Evolutionary conservation across 1,140 invertebrate genomes (phyloP), one percentile per base, ranked within the genome.

Genomic region (Onthophagus taurus): DNA sequence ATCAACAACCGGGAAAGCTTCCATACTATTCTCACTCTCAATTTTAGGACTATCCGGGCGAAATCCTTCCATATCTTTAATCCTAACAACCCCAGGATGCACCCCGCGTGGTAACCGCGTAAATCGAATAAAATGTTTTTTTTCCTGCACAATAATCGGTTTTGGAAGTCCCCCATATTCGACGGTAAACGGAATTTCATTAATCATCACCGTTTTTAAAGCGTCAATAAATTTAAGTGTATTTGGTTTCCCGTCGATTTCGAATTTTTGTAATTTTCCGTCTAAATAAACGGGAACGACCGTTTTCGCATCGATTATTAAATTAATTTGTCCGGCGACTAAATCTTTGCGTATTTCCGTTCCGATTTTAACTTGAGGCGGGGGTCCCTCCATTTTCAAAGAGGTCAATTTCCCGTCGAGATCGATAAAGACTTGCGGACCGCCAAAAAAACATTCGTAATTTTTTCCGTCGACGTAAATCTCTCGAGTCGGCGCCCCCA

Each of bases 111-210:
- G 86, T 37, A 93, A 66, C 0, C 83, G 81, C 0, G 83, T 75
- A 49, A 94, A 80, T 21, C 88, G 70, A 14, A 97, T 76, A 52
- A 85, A 91, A 64, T 91, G 85, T 49, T 83, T 83, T 46, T 80
- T 78, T 13, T 80, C 82, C 16, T 80, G 77, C 18, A 95, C 72
- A 37, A 83, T 74, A 39, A 94, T 81, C 1, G 89, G 81, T 57
- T 91, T 89, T 0, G 92, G 91, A 29, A 94, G 71, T 7, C 91
- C 93, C 34, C 92, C 93, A 71, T 94, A 97, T 48, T 90, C 81
- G 2, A 86, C 77, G 59, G 81, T 76, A 59, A 89, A 89, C 1
- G 83, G 78, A 52, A 79, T 73, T 30, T 88, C 86, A 59, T 93
- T 89, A 7, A 94, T 76, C n/a, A 88, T 58, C 1, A 85, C 82